Evolutionary conservation across 1,140 invertebrate genomes (phyloP).

Genomic region (Elysia chlorotica): DNA sequence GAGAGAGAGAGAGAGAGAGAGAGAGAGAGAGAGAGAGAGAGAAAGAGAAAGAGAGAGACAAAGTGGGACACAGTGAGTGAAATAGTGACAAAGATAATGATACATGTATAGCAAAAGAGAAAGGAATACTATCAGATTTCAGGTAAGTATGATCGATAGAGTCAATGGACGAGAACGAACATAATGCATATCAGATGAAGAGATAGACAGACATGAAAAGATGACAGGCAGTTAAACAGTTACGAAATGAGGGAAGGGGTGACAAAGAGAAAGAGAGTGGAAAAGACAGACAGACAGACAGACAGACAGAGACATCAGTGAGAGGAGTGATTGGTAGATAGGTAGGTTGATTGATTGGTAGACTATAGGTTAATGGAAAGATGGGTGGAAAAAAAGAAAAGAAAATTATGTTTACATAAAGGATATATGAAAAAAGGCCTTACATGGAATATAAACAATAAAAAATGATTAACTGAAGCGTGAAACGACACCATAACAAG

Average conservation of each 20-base stretch:
- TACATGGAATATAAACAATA: not conserved
- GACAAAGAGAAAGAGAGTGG: not conserved
- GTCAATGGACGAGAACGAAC: too few relatives aligned
- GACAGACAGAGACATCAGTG: conserved; percentile 1
- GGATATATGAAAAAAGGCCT: not conserved
- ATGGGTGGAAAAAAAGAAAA: not conserved
- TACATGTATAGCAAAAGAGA: too few relatives aligned
- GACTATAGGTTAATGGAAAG: too few relatives aligned
- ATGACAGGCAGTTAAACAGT: not conserved
- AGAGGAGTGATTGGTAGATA: too few relatives aligned
- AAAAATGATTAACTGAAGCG: not conserved
- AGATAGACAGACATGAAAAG: not conserved
- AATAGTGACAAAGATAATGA: too few relatives aligned
- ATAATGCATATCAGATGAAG: not conserved
- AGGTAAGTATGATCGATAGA: too few relatives aligned
- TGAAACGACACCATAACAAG: not conserved
- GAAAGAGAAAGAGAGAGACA: too few relatives aligned
- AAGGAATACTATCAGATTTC: too few relatives aligned
- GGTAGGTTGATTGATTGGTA: too few relatives aligned
- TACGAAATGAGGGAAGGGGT: not conserved
- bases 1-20: not conserved
- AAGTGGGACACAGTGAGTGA: too few relatives aligned
- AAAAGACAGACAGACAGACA: not conserved
- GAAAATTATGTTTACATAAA: not conserved
- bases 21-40: too few relatives aligned